These are phyloP conservation scores for Incurvaria masculella DNA, from an alignment of 2,888 invertebrate genomes.

Conservation along the genomic window DNA sequence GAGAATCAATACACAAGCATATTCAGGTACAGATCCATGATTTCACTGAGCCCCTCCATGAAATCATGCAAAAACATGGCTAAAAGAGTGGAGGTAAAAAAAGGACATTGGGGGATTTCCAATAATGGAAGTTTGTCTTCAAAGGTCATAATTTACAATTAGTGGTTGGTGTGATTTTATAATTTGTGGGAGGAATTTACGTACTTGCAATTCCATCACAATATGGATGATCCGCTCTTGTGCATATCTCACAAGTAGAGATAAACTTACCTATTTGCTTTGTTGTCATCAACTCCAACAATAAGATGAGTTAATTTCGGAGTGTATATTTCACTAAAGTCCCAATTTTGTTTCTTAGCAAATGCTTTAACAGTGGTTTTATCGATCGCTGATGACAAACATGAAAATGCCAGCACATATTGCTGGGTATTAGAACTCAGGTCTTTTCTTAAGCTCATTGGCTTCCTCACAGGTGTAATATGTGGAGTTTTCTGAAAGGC, in stretches of 20 bases:
- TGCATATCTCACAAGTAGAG: background rate
- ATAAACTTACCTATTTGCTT: constrained; percentile 35
- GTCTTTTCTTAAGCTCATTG: constrained; percentile 15
- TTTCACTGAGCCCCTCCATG: too few species aligned
- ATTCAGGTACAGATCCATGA: too few species aligned
- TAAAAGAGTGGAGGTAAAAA: constrained; percentile 13
- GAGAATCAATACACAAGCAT: too few species aligned
- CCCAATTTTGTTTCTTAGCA: constrained; percentile 22
- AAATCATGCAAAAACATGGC: too few species aligned
- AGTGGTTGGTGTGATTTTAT: too few species aligned
- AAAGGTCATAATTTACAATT: too few species aligned
- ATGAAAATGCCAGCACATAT: constrained; percentile 34
- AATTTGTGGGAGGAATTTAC: too few species aligned
- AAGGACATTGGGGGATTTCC: background rate
- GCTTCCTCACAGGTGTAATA: constrained; percentile 19
- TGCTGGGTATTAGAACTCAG: constrained; percentile 16
- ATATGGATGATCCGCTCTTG: too few species aligned
- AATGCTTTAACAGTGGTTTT: constrained; percentile 4
- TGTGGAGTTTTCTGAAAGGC: constrained; percentile 33
- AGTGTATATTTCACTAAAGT: constrained; percentile 32
- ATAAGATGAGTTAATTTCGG: constrained; percentile 42
- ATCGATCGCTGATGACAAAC: constrained; percentile 21
- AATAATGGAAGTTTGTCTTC: background rate
- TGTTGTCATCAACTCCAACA: constrained; percentile 40
- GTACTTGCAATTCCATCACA: too few species aligned